Base-by-base conservation (phyloP, 2,797 vertebrate species). In the Thalassophryne amazonica region DNA sequence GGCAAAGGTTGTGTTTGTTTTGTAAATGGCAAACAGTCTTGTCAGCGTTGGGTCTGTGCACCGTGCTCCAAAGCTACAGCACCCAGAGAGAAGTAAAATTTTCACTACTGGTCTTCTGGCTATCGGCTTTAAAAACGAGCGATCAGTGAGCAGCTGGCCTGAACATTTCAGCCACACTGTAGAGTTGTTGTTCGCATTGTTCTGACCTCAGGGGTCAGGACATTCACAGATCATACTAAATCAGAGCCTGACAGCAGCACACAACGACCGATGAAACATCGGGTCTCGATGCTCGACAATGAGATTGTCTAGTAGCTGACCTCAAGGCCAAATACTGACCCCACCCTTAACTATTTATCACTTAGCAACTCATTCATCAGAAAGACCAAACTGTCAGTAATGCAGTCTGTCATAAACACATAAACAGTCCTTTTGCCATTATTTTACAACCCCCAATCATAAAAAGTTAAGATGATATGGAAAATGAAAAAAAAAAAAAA, bases 171-270 rank as follows among this genome's bases (percentile, higher is more conserved):
- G 7, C 5, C 14, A 47, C 29, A 82, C 73, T 73, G 60, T 54
- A n/a, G 55, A 24, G 32, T 18, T 48, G 38, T 83, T 84, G 74
- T 86, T 80, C 32, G 17, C 30, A 60, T 21, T 34, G 46, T 19
- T 33, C 33, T 64, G 66, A 74, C 70, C 69, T 47, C 14, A 0
- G 32, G 7, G 62, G 50, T 59, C 65, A 72, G 47, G 80, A 79
- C 84, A 72, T 83, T 76, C 80, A 81, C 68, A 0, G 27, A 75
- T 34, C 37, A 35, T 7, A 2, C 14, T 69, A 77, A 84, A 84
- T 80, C 70, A 71, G 14, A 67, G 31, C 33, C 17, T 58, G 53
- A 60, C 50, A 61, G 41, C 24, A 41, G 27, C 36, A 38, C 22
- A 60, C 42, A 30, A 34, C 7, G 8, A 27, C 17, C 7, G 27